Evolutionary conservation across 2,113 vertebrate genomes (phyloP).

Genomic region (Urocitellus parryii): DNA sequence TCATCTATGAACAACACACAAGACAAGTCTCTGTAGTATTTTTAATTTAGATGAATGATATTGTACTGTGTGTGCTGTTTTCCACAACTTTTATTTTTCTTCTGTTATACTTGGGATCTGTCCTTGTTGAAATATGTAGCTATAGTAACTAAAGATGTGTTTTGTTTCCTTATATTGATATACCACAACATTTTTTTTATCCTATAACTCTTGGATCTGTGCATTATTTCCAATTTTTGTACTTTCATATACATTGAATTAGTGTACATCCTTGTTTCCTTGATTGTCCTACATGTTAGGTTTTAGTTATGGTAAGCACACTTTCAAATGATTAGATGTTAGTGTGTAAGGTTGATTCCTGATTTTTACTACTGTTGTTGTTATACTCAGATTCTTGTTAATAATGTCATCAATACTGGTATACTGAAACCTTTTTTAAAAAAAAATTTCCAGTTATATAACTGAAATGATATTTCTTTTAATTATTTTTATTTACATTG

Average conservation of each 20-base stretch:
- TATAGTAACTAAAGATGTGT: not conserved
- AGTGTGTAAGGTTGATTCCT: not conserved
- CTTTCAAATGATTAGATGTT: not conserved
- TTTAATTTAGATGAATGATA: not conserved
- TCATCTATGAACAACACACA: not conserved
- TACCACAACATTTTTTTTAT: not conserved
- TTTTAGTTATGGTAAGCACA: not conserved
- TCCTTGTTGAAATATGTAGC: not conserved
- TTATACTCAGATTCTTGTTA: not conserved
- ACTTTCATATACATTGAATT: slow-evolving; percentile 88
- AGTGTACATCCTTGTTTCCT: not conserved
- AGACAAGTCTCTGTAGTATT: not conserved
- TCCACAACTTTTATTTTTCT: not conserved
- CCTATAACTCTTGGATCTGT: not conserved
- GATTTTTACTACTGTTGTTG: not conserved
- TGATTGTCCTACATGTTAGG: not conserved
- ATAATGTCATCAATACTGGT: not conserved
- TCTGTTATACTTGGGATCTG: not conserved
- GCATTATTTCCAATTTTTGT: slow-evolving; percentile 58
- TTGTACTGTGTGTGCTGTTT: not conserved
- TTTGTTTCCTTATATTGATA: not conserved
- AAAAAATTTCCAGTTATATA: not conserved
- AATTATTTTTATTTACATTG: slow-evolving; percentile 39
- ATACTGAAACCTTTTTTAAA: not conserved
- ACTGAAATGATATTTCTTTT: not conserved